Evolutionary conservation across 64 coral and sea anemone species (phyloP), one percentile per base, ranked within the genome.

Genomic region (Montipora efflorescens): DNA sequence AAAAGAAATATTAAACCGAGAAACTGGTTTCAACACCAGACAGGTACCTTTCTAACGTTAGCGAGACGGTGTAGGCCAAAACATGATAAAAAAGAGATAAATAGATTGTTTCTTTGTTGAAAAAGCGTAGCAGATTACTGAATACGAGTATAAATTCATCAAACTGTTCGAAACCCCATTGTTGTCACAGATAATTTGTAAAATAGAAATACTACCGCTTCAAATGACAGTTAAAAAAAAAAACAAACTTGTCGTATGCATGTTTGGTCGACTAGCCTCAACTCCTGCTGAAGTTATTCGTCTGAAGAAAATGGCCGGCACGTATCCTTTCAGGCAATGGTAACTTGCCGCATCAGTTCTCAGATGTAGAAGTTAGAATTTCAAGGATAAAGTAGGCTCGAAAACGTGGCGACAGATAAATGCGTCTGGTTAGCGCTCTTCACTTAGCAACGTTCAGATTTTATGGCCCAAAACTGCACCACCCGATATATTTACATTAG

Each of bases 401-500:
- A 12, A 64, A 64, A 14, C 61, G 61, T 15, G 25, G 25, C 13
- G 59, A 84, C 74, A 46, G 25, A n/a, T 19, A 48, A 22, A 45
- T 47, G 67, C 82, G 23, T 86, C 81, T 83, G 81, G 10, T 67
- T 83, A 83, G 4, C 47, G 76, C 47, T 51, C 76, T 78, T 64
- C 22, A 85, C 64, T 70, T 50, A 15, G 47, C 82, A 71, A 49
- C 82, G 62, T 86, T 71, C 5, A 50, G 66, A 71, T 86, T 72
- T 82, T 25, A 61, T 86, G 62, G 14, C 2, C 8, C 82, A 71
- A 78, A 57, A 47, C 45, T 5, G 46, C 76, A 78, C 76, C 64
- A 67, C 82, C 82, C 82, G 2, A 57, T 72, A 13, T 82, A 86
- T 86, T 86, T 86, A 71, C 82, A 86, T 86, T 71, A 86, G 66